Evolutionary conservation across 2,888 invertebrate genomes (phyloP).

Genomic region (Hoplodrina ambigua): DNA sequence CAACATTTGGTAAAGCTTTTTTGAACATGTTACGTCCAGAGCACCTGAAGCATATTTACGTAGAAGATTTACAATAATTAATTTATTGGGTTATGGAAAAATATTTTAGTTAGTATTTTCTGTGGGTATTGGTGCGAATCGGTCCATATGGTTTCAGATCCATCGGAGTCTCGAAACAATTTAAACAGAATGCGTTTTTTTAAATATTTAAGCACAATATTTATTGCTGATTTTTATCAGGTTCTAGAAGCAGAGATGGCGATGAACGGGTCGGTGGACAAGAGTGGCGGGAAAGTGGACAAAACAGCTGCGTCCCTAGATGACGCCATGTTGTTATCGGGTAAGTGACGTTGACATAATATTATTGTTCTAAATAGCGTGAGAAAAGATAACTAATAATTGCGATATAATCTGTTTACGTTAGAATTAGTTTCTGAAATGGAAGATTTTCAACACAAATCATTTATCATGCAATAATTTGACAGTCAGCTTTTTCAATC

Average conservation of each 20-base stretch:
- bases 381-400: conserved; percentile 6
- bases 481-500: too few relatives aligned
- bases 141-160: not conserved
- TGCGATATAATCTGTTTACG: not conserved
- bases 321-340: conserved; percentile 83
- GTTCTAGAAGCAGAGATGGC: conserved; percentile 66
- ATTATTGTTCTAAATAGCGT: conserved; percentile 24
- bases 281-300: conserved; percentile 65
- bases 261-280: conserved; percentile 67
- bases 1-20: not conserved
- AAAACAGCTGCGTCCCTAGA: conserved; percentile 75
- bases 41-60: not conserved
- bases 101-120: not conserved
- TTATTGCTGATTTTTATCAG: conserved; percentile 33
- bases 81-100: not conserved
- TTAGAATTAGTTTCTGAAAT: not conserved
- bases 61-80: not conserved
- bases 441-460: not conserved
- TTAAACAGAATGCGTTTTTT: too few relatives aligned
- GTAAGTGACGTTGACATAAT: conserved; percentile 66
- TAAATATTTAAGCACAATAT: not conserved
- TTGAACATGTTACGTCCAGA: not conserved
- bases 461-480: too few relatives aligned
- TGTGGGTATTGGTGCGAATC: conserved; percentile 7
- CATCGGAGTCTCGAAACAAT: not conserved